phyloP scores from a whole-genome alignment of 2,797 vertebrate genomes.

The Alexandromys oeconomus region DNA sequence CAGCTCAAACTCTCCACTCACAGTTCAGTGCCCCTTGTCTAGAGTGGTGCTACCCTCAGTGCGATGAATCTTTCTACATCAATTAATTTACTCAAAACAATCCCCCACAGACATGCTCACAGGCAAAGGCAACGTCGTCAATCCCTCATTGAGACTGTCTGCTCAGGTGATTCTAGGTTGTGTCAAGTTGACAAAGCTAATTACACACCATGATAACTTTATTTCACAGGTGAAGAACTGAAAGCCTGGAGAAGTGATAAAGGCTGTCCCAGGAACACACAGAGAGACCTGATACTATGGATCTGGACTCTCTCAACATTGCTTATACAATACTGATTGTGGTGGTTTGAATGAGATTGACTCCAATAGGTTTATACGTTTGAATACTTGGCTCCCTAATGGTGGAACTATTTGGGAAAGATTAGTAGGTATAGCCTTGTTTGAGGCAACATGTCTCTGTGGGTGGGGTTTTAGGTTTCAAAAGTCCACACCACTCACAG shows the following conservation, averaged over 20 bases:
- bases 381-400: background rate
- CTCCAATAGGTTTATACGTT: background rate
- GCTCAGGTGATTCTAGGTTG: background rate
- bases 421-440: background rate
- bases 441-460: background rate
- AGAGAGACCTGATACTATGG: background rate
- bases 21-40: too few species aligned
- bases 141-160: background rate
- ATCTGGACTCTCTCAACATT: background rate
- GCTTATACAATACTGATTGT: background rate
- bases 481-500: background rate
- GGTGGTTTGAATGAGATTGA: background rate
- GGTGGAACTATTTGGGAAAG: background rate
- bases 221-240: background rate
- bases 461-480: background rate
- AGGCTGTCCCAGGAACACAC: background rate
- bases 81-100: background rate
- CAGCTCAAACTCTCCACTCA: background rate
- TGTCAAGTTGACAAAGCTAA: background rate
- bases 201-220: background rate
- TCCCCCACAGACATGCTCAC: background rate
- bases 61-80: background rate
- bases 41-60: background rate
- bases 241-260: background rate
- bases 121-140: background rate